Evolutionary conservation across 1,140 invertebrate species (phyloP), one percentile per base, ranked within the genome.

Genomic region (fruit fly (Drosophila melanogaster)): DNA sequence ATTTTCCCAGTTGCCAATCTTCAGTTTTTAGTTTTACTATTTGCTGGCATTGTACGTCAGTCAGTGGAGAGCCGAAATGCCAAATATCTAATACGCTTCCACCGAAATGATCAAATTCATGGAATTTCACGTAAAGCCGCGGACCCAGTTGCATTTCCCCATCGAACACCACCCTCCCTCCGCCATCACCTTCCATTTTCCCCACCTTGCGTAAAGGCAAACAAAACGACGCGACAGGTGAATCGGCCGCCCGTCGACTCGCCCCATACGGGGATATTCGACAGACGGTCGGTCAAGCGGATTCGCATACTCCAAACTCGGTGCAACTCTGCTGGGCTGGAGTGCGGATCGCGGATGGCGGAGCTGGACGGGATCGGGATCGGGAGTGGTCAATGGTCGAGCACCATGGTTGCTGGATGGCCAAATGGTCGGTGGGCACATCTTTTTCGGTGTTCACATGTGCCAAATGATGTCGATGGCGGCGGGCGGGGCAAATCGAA

Each of bases 51-150:
- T 86, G 81, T 80, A 77, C 50, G 81, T 85, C 81, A 74, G 81
- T 85, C 55, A 66, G 69, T 78, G 67, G 55, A 70, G 75, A 77
- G 74, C 79, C 79, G 49, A 86, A 77, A 83, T 79, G 79, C 84
- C 79, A 83, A 89, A 84, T 87, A 87, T 87, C 83, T 87, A 87
- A 87, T 84, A 73, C 79, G 83, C 79, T 89, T 83, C 76, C 67
- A 86, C 65, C 83, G 81, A 87, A 87, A 79, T 76, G 84, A 83
- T 89, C 84, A 79, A 71, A 87, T 89, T 89, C 83, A 87, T 89
- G 84, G 84, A 87, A 87, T 87, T 76, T 87, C 81, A 77, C 79
- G 83, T 83, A 78, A 83, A 70, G 73, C 66, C 43, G 64, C 58
- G 73, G 65, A 84, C 75, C 75, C 60, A 53, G 57, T 74, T 58